Base-by-base conservation (phyloP, 2,113 vertebrate species). In the Mugil cephalus region DNA sequence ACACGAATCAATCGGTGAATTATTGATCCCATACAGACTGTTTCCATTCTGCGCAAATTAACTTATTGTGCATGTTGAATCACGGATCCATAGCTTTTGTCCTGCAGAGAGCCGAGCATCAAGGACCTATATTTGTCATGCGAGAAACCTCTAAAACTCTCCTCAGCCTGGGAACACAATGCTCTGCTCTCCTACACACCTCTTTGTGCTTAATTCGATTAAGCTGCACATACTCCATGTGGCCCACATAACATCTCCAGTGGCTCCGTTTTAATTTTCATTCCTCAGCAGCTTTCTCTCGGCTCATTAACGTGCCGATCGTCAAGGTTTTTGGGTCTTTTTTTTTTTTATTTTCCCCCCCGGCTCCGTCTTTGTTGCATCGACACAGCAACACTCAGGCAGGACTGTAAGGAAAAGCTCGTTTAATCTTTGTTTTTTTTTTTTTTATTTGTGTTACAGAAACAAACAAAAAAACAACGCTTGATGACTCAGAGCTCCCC, bases 201-300 rank as follows among this genome's bases (percentile, higher is more conserved):
- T 47, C 66, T 69, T 39, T 58, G 35, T 46, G 43, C 48, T 42
- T 47, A 47, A 58, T 69, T 43, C 48, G 66, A 69, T 69, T 69
- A 58, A 6, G 66, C 66, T 43, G 30, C 40, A 19, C 30, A 2
- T 55, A n/a, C 19, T 68, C 24, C 40, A 68, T 68, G 51, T 55
- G 51, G 51, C 51, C 39, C 40, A 68, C 65, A 69, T 21, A 56
- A 69, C 36, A 39, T 59, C 54, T 69, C 53, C 45, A 63, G 48
- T 8, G 18, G 58, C 69, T 72, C 48, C 11, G 1, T 53, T 72
- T 62, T 34, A 42, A 51, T 61, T 51, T 51, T 63, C 40, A 46
- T 72, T 62, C 51, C 45, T 35, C 38, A 47, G 53, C 24, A n/a
- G 13, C 14, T 53, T 77, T 53, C 48, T 45, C 40, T 30, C 1